A percentile compares a stretch with the other conserved stretches of the same genome.
Evolutionary conservation across 2,113 vertebrate genomes (phyloP).

Genomic region (Pelecanus crispus): DNA sequence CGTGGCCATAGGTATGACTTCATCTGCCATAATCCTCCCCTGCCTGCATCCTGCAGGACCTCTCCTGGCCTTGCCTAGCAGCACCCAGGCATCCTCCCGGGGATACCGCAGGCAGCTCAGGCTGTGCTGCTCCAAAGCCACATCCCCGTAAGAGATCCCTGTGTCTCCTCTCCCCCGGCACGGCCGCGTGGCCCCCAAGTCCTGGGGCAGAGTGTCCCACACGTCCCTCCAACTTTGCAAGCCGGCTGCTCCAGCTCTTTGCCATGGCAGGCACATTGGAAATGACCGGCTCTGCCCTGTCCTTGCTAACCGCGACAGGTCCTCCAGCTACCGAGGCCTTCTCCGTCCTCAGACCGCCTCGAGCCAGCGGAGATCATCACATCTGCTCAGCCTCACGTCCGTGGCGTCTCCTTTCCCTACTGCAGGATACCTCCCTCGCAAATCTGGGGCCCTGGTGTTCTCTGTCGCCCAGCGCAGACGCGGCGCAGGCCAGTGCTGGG

Average conservation of each 20-base stretch:
- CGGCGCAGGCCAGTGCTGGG: neutral
- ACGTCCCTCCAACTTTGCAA: neutral
- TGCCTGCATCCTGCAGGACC: neutral
- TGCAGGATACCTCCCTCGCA: neutral
- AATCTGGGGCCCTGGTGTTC: rapidly evolving
- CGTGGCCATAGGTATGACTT: neutral
- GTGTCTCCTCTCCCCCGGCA: neutral
- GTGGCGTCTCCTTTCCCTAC: rapidly evolving
- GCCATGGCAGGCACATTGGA: rapidly evolving
- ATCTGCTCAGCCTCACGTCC: neutral
- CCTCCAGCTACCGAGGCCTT: neutral
- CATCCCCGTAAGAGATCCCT: neutral
- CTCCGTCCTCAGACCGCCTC: neutral
- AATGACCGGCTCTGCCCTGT: rapidly evolving
- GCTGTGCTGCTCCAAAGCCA: neutral
- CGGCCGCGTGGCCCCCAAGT: rapidly evolving
- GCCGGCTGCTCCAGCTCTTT: neutral
- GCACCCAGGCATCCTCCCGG: neutral
- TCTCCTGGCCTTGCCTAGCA: neutral
- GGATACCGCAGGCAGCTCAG: neutral
- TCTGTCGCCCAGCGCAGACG: neutral
- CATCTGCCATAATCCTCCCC: neutral
- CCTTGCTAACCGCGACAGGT: neutral
- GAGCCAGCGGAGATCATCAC: neutral
- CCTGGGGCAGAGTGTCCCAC: rapidly evolving